Evolutionary conservation across 2,888 invertebrate genomes (phyloP).

Genomic region (Caenorhabditis panamensis): DNA sequence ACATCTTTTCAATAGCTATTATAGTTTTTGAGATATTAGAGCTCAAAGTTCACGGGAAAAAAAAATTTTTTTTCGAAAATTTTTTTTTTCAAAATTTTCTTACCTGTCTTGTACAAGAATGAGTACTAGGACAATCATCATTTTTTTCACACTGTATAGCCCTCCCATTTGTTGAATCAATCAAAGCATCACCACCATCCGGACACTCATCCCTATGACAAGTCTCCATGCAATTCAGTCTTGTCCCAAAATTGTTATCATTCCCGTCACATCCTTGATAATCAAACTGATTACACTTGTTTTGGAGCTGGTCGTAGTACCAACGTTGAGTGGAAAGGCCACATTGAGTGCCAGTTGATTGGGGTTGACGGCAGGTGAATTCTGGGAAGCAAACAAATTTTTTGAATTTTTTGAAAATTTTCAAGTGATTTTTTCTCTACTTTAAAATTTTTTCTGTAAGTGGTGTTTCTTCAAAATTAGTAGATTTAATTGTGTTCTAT

Average conservation of each 20-base stretch:
- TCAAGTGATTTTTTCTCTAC: too few species aligned
- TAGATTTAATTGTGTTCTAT: too few species aligned
- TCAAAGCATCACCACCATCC: slow-evolving; percentile 67
- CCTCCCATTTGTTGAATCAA: slow-evolving; percentile 60
- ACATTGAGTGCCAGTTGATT: slow-evolving; percentile 54
- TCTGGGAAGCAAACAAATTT: too few species aligned
- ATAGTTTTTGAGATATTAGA: slow-evolving; percentile 15
- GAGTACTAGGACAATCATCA: slow-evolving; percentile 66
- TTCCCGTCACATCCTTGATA: slow-evolving; percentile 77
- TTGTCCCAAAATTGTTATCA: slow-evolving; percentile 73
- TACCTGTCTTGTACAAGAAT: slow-evolving; percentile 64
- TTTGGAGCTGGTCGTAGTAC: slow-evolving; percentile 76
- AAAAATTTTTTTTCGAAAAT: too few species aligned
- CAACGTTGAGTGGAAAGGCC: slow-evolving; percentile 88
- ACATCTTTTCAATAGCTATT: too few species aligned
- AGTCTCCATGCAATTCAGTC: slow-evolving; percentile 70
- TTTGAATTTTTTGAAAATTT: too few species aligned
- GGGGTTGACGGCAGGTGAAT: slow-evolving; percentile 57
- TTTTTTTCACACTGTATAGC: slow-evolving; percentile 58
- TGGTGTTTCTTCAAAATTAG: too few species aligned
- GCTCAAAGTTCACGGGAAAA: slow-evolving; percentile 71
- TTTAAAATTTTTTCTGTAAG: too few species aligned
- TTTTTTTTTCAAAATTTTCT: not conserved
- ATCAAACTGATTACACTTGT: slow-evolving; percentile 71
- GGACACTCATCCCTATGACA: slow-evolving; percentile 70